These are phyloP conservation scores for Drosophila lowei DNA, from an alignment of 1,140 invertebrate genomes.

Conservation along the genomic window DNA sequence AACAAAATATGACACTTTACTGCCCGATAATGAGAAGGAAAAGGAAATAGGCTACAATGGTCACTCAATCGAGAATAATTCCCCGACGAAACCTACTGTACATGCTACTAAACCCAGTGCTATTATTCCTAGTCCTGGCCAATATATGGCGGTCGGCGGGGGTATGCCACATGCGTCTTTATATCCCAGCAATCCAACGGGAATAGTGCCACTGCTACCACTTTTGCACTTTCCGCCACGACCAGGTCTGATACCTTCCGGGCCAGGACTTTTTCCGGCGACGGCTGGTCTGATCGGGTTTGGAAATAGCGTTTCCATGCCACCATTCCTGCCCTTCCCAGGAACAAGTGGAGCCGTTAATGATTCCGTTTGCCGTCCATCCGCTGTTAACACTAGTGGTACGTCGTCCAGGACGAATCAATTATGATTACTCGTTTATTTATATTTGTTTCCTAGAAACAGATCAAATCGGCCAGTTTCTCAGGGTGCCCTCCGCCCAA, in stretches of 20 bases:
- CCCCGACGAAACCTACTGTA: slow-evolving; percentile 4
- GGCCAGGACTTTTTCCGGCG: slow-evolving; percentile 84
- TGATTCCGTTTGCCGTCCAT: not conserved
- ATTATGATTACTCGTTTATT: not conserved
- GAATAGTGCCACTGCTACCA: slow-evolving; percentile 53
- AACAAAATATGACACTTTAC: slow-evolving; percentile 22
- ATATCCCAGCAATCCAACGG: slow-evolving; percentile 32
- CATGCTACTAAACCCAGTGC: not conserved
- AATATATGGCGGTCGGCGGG: slow-evolving; percentile 1
- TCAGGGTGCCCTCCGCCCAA: not conserved
- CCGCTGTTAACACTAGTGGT: slow-evolving; percentile 14
- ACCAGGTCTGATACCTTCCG: slow-evolving; percentile 87
- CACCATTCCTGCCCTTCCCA: slow-evolving; percentile 49
- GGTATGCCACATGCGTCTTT: slow-evolving; percentile 1
- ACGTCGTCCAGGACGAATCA: not conserved
- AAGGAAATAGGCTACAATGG: not conserved
- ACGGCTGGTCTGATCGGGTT: slow-evolving; percentile 43
- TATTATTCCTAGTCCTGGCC: not conserved
- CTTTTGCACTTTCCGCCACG: slow-evolving; percentile 84
- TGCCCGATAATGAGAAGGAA: not conserved
- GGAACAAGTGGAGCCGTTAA: not conserved
- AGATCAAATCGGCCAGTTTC: slow-evolving; percentile 9
- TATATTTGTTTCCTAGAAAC: slow-evolving; percentile 26
- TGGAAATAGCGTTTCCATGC: slow-evolving; percentile 17
- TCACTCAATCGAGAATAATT: not conserved